phyloP scores from a whole-genome alignment of 2,888 invertebrate species.

The Ypsolopha scabrella region DNA sequence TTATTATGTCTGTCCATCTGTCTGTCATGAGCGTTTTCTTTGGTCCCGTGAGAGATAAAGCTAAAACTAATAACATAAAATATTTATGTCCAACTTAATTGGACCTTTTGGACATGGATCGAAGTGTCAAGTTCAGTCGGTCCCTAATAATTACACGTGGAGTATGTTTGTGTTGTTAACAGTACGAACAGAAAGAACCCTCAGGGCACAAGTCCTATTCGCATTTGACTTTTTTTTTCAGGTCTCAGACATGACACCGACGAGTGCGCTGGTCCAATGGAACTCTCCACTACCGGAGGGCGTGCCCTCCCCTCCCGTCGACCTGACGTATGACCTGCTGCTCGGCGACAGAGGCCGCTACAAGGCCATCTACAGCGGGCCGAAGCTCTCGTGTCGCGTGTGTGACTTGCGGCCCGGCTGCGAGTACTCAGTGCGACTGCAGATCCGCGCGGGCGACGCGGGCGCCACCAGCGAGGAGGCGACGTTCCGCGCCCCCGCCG shows the following conservation, averaged over 20 bases:
- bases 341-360: slow-evolving; percentile 88
- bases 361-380: slow-evolving; percentile 85
- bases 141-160: too few relatives aligned
- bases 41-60: too few relatives aligned
- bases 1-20: too few relatives aligned
- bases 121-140: too few relatives aligned
- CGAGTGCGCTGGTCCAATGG: slow-evolving; percentile 89
- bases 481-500: slow-evolving; percentile 83
- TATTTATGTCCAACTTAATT: too few relatives aligned
- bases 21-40: too few relatives aligned
- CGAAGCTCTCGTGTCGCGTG: slow-evolving; percentile 81
- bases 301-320: slow-evolving; percentile 52
- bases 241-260: slow-evolving; percentile 86
- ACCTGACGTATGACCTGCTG: slow-evolving; percentile 84
- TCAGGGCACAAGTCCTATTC: too few relatives aligned
- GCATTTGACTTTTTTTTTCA: slow-evolving; percentile 34
- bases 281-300: slow-evolving; percentile 71
- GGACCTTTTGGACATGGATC: too few relatives aligned
- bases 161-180: too few relatives aligned
- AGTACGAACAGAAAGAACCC: too few relatives aligned
- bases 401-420: slow-evolving; percentile 90
- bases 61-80: too few relatives aligned
- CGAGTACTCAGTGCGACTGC: slow-evolving; percentile 86
- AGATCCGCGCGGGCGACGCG: slow-evolving; percentile 81
- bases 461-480: slow-evolving; percentile 83